phyloP scores from a whole-genome alignment of 2,113 vertebrate genomes.

The Oryzias curvinotus region DNA sequence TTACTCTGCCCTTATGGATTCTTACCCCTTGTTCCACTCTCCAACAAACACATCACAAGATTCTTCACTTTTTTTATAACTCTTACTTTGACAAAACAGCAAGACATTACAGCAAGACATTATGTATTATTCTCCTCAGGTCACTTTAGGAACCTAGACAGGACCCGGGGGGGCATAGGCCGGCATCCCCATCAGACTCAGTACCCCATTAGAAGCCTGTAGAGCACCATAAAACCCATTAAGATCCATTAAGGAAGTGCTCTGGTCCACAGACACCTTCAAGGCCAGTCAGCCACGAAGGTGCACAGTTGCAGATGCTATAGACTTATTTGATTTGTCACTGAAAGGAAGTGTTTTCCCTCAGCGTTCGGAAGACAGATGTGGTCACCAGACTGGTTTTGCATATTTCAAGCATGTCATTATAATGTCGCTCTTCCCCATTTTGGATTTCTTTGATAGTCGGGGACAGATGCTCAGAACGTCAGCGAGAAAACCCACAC shows the following conservation, averaged over 20 bases:
- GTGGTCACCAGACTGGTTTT: constrained; percentile 6
- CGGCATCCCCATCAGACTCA: constrained; percentile 70
- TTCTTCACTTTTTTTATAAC: constrained; percentile 35
- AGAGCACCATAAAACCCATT: constrained; percentile 75
- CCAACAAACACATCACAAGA: not conserved
- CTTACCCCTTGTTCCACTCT: constrained; percentile 3
- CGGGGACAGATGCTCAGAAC: constrained; percentile 12
- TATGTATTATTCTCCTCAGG: constrained; percentile 60
- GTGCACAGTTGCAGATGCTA: constrained; percentile 67
- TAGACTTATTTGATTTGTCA: constrained; percentile 61
- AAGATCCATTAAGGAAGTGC: constrained; percentile 76
- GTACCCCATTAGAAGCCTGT: constrained; percentile 74
- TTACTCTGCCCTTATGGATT: constrained; percentile 37
- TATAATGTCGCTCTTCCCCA: not conserved
- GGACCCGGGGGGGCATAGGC: constrained; percentile 54
- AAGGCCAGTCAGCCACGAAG: constrained; percentile 64
- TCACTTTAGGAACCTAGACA: constrained; percentile 67
- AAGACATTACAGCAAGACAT: constrained; percentile 58
- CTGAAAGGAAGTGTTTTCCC: constrained; percentile 26
- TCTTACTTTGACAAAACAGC: constrained; percentile 48
- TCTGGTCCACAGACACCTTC: constrained; percentile 74
- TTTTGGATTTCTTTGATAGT: not conserved
- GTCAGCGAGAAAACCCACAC: constrained; percentile 17
- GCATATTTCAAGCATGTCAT: not conserved
- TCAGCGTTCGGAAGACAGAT: constrained; percentile 13